Evolutionary conservation across 2,888 invertebrate species (phyloP), one percentile per base, ranked within the genome.

Genomic region (Rotaria socialis): DNA sequence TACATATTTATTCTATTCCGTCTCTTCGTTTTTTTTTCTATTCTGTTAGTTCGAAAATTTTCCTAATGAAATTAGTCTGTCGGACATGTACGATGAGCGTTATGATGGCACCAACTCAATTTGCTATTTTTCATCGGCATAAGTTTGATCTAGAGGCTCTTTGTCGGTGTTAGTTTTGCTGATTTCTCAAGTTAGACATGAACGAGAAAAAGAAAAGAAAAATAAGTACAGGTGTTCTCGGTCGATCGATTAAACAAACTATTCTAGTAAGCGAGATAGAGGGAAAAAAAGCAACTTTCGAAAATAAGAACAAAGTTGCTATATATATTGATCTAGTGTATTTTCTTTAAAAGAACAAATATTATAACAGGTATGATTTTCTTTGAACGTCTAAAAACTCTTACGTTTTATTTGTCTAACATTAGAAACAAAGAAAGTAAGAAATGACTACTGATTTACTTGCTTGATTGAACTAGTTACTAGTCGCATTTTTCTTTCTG

Each of bases 61-160:
- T 16, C 35, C 67, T 67, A 67, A 67, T 67, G 16, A 67, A 67
- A 67, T 67, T 67, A 67, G 35, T 67, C 67, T 67, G 16, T 67
- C 67, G 14, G 35, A 35, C 19, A 67, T 67, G 35, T 35, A 67
- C 19, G 67, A 67, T 3, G 35, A 67, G 8, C 67, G 14, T 67
- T 67, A 7, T 35, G 16, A 14, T 19, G 67, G 67, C 67, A 67
- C 19, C 16, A 67, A 67, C 35, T 67, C 67, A 67, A 67, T 67
- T 67, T 67, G 67, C 67, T 67, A 35, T 35, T 67, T 27, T 19
- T 67, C 19, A 35, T 67, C 35, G 19, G 24, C 1, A 56, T 8
- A 56, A 24, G 24, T 56, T 56, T 24, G 56, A 24, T 24, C 7
- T 24, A 67, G 35, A 67, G 19, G 2, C 67, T 27, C 5, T 16